phyloP scores from a whole-genome alignment of 1,140 invertebrate genomes.

The Nephila pilipes region DNA sequence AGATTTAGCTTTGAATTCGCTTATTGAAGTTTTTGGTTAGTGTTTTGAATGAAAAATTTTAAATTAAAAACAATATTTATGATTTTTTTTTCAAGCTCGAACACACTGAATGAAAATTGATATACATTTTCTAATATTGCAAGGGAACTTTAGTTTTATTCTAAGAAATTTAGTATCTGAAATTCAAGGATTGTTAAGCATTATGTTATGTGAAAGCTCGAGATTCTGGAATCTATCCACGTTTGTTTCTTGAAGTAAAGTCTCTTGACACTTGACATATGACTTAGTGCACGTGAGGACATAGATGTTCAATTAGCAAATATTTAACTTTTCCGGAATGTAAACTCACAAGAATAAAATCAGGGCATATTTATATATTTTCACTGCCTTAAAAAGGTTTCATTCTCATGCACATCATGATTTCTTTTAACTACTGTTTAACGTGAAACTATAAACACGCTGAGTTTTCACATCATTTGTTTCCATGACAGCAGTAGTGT shows the following conservation, averaged over 20 bases:
- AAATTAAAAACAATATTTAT: too few species aligned
- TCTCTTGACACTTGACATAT: conserved; percentile 42
- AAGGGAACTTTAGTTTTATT: not conserved
- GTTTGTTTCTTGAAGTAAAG: not conserved
- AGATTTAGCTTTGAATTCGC: too few species aligned
- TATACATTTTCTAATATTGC: not conserved
- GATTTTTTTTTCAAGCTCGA: not conserved
- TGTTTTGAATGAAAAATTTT: too few species aligned
- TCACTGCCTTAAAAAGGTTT: not conserved
- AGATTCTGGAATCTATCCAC: conserved; percentile 16
- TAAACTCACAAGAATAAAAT: not conserved
- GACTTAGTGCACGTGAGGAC: conserved; percentile 18
- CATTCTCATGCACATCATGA: conserved; percentile 16
- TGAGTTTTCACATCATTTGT: conserved; percentile 18
- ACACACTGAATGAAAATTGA: not conserved
- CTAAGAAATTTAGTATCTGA: not conserved
- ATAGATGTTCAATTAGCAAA: conserved; percentile 24
- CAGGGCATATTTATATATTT: not conserved
- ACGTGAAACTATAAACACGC: not conserved
- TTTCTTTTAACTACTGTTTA: conserved; percentile 33
- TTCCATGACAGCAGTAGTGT: conserved; percentile 29
- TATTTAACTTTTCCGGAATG: not conserved
- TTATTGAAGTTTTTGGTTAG: too few species aligned
- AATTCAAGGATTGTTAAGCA: not conserved
- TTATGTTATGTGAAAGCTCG: not conserved